These are phyloP conservation scores for Formica selysi DNA, from an alignment of 1,140 invertebrate genomes.

Conservation along the genomic window DNA sequence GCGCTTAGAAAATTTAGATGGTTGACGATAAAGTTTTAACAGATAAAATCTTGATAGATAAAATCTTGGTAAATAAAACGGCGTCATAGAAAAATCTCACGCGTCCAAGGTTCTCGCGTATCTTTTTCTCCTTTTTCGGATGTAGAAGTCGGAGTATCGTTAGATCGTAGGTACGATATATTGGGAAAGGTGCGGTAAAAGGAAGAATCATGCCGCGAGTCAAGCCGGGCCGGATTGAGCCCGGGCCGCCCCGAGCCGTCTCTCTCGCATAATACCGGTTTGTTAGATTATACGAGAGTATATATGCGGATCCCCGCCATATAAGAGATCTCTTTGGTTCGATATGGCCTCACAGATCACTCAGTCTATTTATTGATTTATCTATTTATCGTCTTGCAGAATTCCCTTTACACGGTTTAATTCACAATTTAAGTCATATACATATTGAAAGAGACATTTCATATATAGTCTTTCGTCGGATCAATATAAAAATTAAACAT, in stretches of 20 bases:
- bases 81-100: not conserved
- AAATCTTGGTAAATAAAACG: not conserved
- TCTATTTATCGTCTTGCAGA: not conserved
- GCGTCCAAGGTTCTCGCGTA: not conserved
- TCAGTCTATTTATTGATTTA: conserved; percentile 30
- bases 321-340: conserved; percentile 63
- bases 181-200: conserved; percentile 51
- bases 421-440: not conserved
- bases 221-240: conserved; percentile 21
- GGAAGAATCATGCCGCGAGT: conserved; percentile 66
- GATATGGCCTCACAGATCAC: conserved; percentile 26
- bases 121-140: conserved; percentile 47
- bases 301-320: conserved; percentile 49
- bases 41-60: not conserved
- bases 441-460: not conserved
- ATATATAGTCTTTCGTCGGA: not conserved
- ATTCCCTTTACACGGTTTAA: not conserved
- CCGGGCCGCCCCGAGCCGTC: conserved; percentile 50
- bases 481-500: not conserved
- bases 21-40: not conserved
- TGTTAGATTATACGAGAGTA: conserved; percentile 74
- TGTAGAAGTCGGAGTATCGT: conserved; percentile 65
- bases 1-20: not conserved
- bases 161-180: conserved; percentile 71
- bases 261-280: conserved; percentile 74